Conservation (phyloP, 2,888 invertebrate species). For the Eupithecia tripunctaria region DNA sequence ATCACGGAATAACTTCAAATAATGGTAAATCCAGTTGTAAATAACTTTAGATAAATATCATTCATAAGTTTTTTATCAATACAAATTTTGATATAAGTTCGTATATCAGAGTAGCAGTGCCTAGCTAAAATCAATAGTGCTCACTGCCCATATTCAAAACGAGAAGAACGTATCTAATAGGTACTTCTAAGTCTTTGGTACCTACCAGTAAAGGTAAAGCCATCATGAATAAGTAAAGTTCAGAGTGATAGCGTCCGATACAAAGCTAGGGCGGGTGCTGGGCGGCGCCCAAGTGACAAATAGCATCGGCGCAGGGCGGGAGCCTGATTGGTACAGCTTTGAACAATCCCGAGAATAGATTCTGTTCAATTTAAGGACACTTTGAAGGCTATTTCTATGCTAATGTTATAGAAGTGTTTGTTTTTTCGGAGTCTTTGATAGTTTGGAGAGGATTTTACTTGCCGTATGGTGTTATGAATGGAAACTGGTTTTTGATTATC, state of each 20-base stretch:
- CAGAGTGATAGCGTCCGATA: slow-evolving; percentile 37
- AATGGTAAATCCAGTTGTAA: too few relatives aligned
- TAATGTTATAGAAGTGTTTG: slow-evolving; percentile 2
- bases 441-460: background rate
- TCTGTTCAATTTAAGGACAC: slow-evolving; percentile 25
- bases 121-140: background rate
- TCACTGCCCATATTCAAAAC: background rate
- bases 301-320: slow-evolving; percentile 57
- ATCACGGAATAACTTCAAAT: too few relatives aligned
- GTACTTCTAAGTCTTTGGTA: background rate
- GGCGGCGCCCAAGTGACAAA: slow-evolving; percentile 66
- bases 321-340: slow-evolving; percentile 51
- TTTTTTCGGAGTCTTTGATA: background rate
- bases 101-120: background rate
- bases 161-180: background rate
- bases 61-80: background rate
- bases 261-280: slow-evolving; percentile 52
- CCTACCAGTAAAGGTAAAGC: background rate
- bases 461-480: background rate
- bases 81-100: background rate
- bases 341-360: slow-evolving; percentile 20
- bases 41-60: too few relatives aligned
- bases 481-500: background rate
- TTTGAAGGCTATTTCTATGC: slow-evolving; percentile 13
- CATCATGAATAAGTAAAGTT: slow-evolving; percentile 36